Percentiles rank a stretch among this genome's conserved stretches.
phyloP scores from a whole-genome alignment of 1,140 invertebrate genomes.

The Ips typographus region DNA sequence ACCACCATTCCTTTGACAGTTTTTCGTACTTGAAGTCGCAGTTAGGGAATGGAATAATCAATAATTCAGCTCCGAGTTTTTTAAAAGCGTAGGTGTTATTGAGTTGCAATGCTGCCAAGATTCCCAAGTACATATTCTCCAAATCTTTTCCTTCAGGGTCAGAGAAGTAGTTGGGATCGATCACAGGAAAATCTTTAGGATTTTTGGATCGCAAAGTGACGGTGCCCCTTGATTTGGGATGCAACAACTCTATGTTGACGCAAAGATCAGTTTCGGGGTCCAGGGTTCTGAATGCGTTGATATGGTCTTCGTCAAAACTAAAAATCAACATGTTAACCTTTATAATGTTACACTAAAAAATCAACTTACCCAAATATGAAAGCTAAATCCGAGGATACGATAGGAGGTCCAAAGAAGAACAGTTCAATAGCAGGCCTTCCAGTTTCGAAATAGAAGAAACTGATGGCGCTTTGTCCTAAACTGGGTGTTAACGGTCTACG shows the following conservation, averaged over 20 bases:
- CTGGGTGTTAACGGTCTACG: constrained; percentile 13
- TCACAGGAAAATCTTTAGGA: constrained; percentile 63
- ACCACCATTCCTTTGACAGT: constrained; percentile 41
- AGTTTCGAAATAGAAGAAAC: constrained; percentile 40
- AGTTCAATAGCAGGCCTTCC: constrained; percentile 53
- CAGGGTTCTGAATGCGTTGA: constrained; percentile 6
- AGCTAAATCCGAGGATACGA: constrained; percentile 56
- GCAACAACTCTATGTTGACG: constrained; percentile 59
- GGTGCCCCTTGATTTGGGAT: constrained; percentile 64
- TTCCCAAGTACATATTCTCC: constrained; percentile 56
- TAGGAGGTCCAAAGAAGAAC: constrained; percentile 50
- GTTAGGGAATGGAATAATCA: constrained; percentile 45
- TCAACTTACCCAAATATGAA: constrained; percentile 36
- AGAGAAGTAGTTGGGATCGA: constrained; percentile 66
- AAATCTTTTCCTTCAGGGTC: constrained; percentile 57
- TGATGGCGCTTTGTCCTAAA: constrained; percentile 20
- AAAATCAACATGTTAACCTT: constrained; percentile 54
- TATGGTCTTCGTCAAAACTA: constrained; percentile 52
- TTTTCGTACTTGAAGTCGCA: constrained; percentile 45
- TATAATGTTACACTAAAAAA: background rate
- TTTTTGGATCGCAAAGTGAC: constrained; percentile 59
- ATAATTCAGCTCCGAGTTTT: constrained; percentile 48
- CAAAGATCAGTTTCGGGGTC: constrained; percentile 4
- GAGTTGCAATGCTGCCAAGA: constrained; percentile 54
- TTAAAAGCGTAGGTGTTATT: constrained; percentile 55